Percentiles rank a stretch among this genome's conserved stretches.
phyloP scores from a whole-genome alignment of 2,888 invertebrate species.

The Pogonocherus hispidulus region DNA sequence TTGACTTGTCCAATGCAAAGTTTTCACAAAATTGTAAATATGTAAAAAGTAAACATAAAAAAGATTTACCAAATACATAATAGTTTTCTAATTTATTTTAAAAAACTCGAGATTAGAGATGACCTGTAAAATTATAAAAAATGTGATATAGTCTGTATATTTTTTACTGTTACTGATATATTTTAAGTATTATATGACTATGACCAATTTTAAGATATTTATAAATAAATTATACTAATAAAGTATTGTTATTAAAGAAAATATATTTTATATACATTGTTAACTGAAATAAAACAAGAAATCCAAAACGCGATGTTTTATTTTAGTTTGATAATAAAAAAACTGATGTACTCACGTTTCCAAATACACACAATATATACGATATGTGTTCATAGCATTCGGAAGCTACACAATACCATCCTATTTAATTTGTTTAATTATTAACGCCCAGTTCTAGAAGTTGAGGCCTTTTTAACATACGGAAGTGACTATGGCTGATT shows the following conservation, averaged over 20 bases:
- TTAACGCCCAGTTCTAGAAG: too few relatives aligned
- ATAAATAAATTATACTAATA: slow-evolving; percentile 36
- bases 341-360: too few relatives aligned
- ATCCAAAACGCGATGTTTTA: too few relatives aligned
- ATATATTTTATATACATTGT: slow-evolving; percentile 33
- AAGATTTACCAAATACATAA: background rate
- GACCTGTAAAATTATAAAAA: slow-evolving; percentile 5
- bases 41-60: background rate
- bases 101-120: slow-evolving; percentile 3
- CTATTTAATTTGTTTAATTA: too few relatives aligned
- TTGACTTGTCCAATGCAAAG: too few relatives aligned
- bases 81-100: background rate
- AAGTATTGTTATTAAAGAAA: slow-evolving; percentile 30
- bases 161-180: slow-evolving; percentile 31
- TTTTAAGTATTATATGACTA: slow-evolving; percentile 42
- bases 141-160: slow-evolving; percentile 41
- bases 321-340: too few relatives aligned
- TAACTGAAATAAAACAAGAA: background rate
- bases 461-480: too few relatives aligned
- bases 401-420: too few relatives aligned
- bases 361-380: too few relatives aligned
- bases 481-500: too few relatives aligned
- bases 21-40: background rate
- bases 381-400: too few relatives aligned
- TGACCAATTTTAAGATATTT: slow-evolving; percentile 36